Percentiles rank a stretch among this genome's conserved stretches.
phyloP scores from a whole-genome alignment of 2,888 invertebrate species.

The Ormyrus pomaceus region DNA sequence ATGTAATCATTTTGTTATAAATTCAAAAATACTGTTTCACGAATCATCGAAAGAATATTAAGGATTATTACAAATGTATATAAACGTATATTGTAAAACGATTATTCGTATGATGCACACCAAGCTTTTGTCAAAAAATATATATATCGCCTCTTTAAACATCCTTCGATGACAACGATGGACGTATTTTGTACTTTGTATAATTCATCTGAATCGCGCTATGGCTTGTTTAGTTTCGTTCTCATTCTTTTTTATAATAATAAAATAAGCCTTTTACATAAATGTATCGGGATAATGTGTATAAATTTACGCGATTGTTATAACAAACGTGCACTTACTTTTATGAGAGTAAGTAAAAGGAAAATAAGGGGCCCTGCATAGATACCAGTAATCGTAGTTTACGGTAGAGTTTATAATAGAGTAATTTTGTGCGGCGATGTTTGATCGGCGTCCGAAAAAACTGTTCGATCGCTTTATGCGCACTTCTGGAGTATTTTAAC shows the following conservation, averaged over 20 bases:
- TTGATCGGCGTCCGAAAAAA: conserved; percentile 38
- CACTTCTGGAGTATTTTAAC: conserved; percentile 26
- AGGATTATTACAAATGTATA: not conserved
- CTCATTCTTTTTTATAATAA: not conserved
- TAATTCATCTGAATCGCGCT: conserved; percentile 43
- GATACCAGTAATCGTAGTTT: conserved; percentile 44
- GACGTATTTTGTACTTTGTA: conserved; percentile 68
- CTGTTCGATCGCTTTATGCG: conserved; percentile 41
- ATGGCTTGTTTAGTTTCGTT: not conserved
- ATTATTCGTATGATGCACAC: conserved; percentile 8
- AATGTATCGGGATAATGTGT: not conserved
- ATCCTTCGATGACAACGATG: conserved; percentile 63
- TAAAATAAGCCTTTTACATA: not conserved
- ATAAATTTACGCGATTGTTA: not conserved
- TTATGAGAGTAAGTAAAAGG: conserved; percentile 7
- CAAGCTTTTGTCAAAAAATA: conserved; percentile 24
- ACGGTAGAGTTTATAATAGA: conserved; percentile 45
- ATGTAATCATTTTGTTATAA: not conserved
- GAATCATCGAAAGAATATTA: conserved; percentile 4
- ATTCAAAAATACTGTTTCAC: not conserved
- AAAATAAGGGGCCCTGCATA: conserved; percentile 63
- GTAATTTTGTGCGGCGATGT: conserved; percentile 42
- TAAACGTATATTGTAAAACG: not conserved
- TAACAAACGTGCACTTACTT: conserved; percentile 6
- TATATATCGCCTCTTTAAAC: conserved; percentile 9